These are phyloP conservation scores for Ochropleura leucogaster DNA, from an alignment of 2,888 invertebrate genomes.

Conservation along the genomic window DNA sequence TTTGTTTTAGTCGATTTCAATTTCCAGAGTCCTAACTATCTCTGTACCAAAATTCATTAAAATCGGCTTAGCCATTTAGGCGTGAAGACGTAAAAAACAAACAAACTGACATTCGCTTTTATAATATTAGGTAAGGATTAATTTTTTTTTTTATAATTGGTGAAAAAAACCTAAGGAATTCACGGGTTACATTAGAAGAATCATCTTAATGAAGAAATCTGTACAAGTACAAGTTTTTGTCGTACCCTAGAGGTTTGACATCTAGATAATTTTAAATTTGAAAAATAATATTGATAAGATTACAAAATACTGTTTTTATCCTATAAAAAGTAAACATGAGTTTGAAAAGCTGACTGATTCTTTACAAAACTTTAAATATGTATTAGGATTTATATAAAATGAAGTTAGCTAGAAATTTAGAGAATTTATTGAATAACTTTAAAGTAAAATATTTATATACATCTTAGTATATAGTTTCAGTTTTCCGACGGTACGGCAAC, in stretches of 20 bases:
- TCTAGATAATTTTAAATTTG: constrained; percentile 10
- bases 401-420: background rate
- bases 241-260: constrained; percentile 34
- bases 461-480: background rate
- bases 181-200: background rate
- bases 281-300: constrained; percentile 18
- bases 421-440: background rate
- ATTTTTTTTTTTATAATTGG: background rate
- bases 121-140: too few species aligned
- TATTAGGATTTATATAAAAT: background rate
- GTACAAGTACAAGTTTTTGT: constrained; percentile 62
- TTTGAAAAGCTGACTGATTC: constrained; percentile 3
- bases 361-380: constrained; percentile 2
- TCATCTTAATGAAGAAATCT: constrained; percentile 42
- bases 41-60: too few species aligned
- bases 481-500: constrained; percentile 26
- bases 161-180: background rate
- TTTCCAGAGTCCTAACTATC: too few species aligned
- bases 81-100: too few species aligned
- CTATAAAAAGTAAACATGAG: background rate
- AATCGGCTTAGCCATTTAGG: too few species aligned
- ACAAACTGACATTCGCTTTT: too few species aligned
- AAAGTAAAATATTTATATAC: background rate
- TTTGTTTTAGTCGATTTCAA: too few species aligned
- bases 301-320: background rate